These are phyloP conservation scores for Scaptomyza pallida DNA, from an alignment of 1,140 invertebrate genomes.

Conservation along the genomic window DNA sequence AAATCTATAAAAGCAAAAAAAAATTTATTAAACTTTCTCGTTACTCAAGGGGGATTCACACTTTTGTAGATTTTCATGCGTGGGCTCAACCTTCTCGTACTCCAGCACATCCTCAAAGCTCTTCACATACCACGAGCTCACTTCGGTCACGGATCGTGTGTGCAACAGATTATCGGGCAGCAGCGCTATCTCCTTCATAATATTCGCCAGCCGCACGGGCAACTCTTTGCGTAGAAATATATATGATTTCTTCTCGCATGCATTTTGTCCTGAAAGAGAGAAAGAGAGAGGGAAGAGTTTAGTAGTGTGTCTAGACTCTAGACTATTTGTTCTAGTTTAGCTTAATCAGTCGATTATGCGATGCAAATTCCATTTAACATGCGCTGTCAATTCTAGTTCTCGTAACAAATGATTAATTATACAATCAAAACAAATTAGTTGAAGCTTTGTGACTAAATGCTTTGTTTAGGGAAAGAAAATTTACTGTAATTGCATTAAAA, in stretches of 20 bases:
- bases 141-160: constrained; percentile 94
- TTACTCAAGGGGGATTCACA: constrained; percentile 77
- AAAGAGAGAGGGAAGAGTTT: neutral
- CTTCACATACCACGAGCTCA: constrained; percentile 95
- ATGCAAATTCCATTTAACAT: constrained; percentile 10
- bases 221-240: constrained; percentile 97
- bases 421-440: too few species aligned
- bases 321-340: neutral
- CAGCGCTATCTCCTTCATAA: constrained; percentile 98
- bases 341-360: constrained; percentile 10
- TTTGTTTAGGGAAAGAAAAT: too few species aligned
- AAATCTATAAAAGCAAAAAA: constrained; percentile 87
- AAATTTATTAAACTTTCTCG: neutral
- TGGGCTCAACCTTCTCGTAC: constrained; percentile 93
- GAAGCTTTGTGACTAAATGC: too few species aligned
- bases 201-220: constrained; percentile 97
- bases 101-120: constrained; percentile 97
- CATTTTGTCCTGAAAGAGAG: constrained; percentile 90
- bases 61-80: constrained; percentile 87
- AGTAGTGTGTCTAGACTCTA: constrained; percentile 5
- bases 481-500: too few species aligned
- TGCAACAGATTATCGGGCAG: constrained; percentile 94
- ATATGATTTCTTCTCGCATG: constrained; percentile 95
- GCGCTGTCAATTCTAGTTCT: constrained; percentile 2
- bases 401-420: too few species aligned